Percentiles rank a stretch among this genome's conserved stretches.
These are phyloP conservation scores for Drosophila tropicalis DNA, from an alignment of 1,140 invertebrate species.

Conservation along the genomic window DNA sequence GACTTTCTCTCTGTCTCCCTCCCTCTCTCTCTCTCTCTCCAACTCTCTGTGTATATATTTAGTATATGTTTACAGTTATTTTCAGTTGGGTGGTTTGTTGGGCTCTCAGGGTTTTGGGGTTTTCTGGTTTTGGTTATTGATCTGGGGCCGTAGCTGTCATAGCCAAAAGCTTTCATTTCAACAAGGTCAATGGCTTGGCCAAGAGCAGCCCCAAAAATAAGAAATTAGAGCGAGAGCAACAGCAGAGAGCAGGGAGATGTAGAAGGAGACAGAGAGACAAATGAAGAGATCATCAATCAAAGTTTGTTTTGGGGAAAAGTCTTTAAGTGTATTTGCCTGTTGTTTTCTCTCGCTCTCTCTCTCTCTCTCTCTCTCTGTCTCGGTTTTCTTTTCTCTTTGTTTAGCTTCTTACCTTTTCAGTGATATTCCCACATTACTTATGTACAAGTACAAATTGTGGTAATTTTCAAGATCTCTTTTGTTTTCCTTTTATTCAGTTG, in stretches of 20 bases:
- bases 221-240: conserved; percentile 9
- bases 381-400: neutral
- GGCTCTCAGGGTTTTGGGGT: conserved; percentile 51
- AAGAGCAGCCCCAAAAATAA: conserved; percentile 9
- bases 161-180: conserved; percentile 37
- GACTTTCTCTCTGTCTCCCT: neutral
- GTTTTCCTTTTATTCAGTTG: conserved; percentile 27
- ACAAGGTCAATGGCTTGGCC: conserved; percentile 76
- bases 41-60: conserved; percentile 17
- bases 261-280: neutral
- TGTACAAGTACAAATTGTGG: conserved; percentile 81
- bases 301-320: conserved; percentile 50
- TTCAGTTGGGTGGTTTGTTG: conserved; percentile 31
- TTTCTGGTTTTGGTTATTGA: conserved; percentile 9
- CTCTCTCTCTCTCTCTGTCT: neutral
- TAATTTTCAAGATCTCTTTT: conserved; percentile 74
- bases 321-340: conserved; percentile 75
- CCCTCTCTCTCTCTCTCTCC: no score
- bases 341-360: conserved; percentile 51
- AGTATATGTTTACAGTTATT: conserved; percentile 7
- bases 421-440: conserved; percentile 79
- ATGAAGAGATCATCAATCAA: conserved; percentile 74
- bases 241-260: neutral
- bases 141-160: conserved; percentile 31
- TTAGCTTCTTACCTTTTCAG: conserved; percentile 12